Evolutionary conservation across 2,113 vertebrate species (phyloP), one percentile per base, ranked within the genome.

Genomic region (Hiodon alosoides): DNA sequence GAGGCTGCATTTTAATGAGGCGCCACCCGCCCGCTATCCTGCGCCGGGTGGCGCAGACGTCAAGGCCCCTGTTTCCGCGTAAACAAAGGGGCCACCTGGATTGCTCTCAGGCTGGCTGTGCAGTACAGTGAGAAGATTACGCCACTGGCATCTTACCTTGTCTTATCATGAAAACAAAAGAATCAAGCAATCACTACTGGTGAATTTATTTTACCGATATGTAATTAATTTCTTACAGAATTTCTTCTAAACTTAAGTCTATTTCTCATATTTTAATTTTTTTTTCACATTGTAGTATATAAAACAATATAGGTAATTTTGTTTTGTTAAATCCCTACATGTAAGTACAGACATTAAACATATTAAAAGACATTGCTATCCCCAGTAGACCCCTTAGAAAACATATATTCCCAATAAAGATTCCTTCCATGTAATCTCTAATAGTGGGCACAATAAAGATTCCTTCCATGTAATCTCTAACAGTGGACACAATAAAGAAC

Each of bases 361-460:
- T 55, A 4, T 51, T 67, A 8, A 74, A 74, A 65, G 62, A 53
- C 53, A 53, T 5, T 11, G 11, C 16, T 66, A 7, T 55, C 61
- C 72, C 61, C 72, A 9, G 2, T n/a, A 75, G 73, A 67, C 46
- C 4, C 65, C 48, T 67, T 67, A 67, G 57, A 75, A 75, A 64
- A 75, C 59, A 48, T 67, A 67, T 67, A 65, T 57, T 67, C 53
- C 73, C 73, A 75, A 48, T 68, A 58, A 75, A 68, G n/a, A 58
- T 17, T 57, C 67, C 31, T 57, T 46, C 14, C 13, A 14, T 5
- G 48, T 13, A 53, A 11, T 7, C n/a, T 14, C 50, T 66, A 55
- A 64, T 54, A 52, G 14, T 31, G 9, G 72, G 64, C 51, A 74
- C 62, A 14, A 66, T 67, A 67, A 74, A 74, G 51, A 46, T 66